Percentiles rank a stretch among this genome's conserved stretches.
Evolutionary conservation across 2,113 vertebrate genomes (phyloP).

Genomic region (Pithys albifrons): DNA sequence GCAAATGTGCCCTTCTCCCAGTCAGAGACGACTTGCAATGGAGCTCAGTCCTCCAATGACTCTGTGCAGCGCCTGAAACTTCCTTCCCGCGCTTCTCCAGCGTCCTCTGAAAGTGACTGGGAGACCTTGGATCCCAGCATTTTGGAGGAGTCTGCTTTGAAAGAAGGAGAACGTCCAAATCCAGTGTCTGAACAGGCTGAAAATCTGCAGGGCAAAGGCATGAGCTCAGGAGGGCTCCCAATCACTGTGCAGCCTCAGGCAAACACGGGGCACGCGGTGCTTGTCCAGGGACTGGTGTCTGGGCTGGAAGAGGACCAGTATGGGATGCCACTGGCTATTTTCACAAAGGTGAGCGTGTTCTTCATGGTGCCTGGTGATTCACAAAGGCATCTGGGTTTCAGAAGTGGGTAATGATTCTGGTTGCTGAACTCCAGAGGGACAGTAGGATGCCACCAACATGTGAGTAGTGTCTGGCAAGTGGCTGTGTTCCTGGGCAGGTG

Average conservation of each 20-base stretch:
- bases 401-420: neutral
- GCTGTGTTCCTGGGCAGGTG: neutral
- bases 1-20: conserved; percentile 12
- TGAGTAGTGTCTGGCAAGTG: neutral
- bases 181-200: conserved; percentile 43
- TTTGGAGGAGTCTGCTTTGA: conserved; percentile 78
- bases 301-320: conserved; percentile 94
- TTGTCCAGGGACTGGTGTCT: conserved; percentile 87
- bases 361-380: neutral
- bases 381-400: neutral
- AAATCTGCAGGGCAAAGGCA: conserved; percentile 56
- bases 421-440: neutral
- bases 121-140: conserved; percentile 90
- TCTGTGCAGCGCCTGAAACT: conserved; percentile 74
- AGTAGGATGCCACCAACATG: neutral
- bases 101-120: conserved; percentile 94
- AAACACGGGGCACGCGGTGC: conserved; percentile 65
- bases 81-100: conserved; percentile 80
- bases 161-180: conserved; percentile 59
- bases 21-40: neutral
- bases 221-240: conserved; percentile 71
- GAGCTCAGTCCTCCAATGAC: conserved; percentile 36
- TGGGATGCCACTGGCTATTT: conserved; percentile 90
- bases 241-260: conserved; percentile 88
- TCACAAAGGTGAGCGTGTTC: conserved; percentile 88